Evolutionary conservation across 2,113 vertebrate genomes (phyloP), one percentile per base, ranked within the genome.

Genomic region (Phalacrocorax pelagicus): DNA sequence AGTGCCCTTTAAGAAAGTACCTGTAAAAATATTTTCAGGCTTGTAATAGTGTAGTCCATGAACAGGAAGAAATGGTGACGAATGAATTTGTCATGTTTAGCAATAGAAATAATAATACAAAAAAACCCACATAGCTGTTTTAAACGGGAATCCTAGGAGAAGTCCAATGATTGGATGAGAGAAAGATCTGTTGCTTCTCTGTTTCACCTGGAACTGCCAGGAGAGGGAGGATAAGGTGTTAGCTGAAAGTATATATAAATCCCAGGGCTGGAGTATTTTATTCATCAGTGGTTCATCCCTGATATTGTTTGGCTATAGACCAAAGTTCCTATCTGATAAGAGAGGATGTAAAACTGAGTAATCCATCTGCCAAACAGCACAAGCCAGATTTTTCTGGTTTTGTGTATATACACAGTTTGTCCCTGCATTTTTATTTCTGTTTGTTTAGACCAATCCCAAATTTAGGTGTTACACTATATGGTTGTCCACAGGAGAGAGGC

Each of bases 211-310:
- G 40, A 94, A 67, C 65, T 84, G 81, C 87, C 74, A 67, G 66
- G 57, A 89, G n/a, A 91, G 38, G 42, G 74, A 86, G 59, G 54
- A 86, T 72, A 93, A 80, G 47, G 19, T 5, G 13, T 72, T 71
- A 65, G 36, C 49, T 91, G 40, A 65, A 49, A 61, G 6, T 16
- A 12, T 36, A n/a, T 69, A 20, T 49, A 92, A 94, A 92, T 95
- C 54, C 46, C 62, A 86, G 59, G 66, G 36, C 62, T 81, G 42
- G 29, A 94, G 32, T 79, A 18, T 67, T 89, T 91, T 94, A 94
- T 91, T 94, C 88, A 87, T 40, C 22, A 54, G 88, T 89, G 92
- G 91, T 81, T 94, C 86, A 91, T 96, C 81, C 44, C 62, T 87
- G 42, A 61, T 88, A 36, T 58, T 52, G 18, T 73, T 89, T 96